Evolutionary conservation across 2,113 vertebrate species (phyloP), one percentile per base, ranked within the genome.

Genomic region (Nettapus auritus): DNA sequence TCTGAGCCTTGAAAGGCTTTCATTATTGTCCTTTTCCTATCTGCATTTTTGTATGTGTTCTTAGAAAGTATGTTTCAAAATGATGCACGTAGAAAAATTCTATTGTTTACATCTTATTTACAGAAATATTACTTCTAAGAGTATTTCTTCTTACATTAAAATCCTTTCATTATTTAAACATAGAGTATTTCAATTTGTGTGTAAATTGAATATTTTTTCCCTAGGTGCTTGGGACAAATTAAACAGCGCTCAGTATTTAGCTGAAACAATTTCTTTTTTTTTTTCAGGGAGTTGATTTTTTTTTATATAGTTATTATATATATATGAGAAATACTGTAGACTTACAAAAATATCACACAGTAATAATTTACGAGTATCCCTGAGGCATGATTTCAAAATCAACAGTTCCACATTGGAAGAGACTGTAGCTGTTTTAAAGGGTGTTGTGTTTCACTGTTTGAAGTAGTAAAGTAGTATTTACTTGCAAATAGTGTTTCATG

Each of bases 361-460:
- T 48, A 48, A 21, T 48, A 48, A 48, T 48, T 56, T 55, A 17
- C 31, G 28, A 77, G 20, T 59, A 55, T 68, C 40, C 38, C n/a
- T 5, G 9, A 68, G 62, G 38, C 7, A 10, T 2, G 3, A 13
- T 0, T 80, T 42, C 56, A 66, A 81, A 76, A 73, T 52, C 26
- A 59, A 22, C 23, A 78, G 3, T 50, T 81, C 44, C 33, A 23
- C 0, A 0, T 4, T 59, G 33, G 38, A 59, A 53, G 10, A 22
- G 29, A 31, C 36, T 56, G 29, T 29, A 38, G 48, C 16, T 80
- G 29, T 59, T 75, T 23, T 25, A 28, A 62, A 53, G 33, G 22
- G 25, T 5, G 5, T 42, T 63, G 7, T 60, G 50, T 40, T 86
- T 46, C 31, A 14, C 29, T 80, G 8, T n/a, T 66, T 44, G 29